Percentiles rank a stretch among this genome's conserved stretches.
These are phyloP conservation scores for Hydractinia echinata DNA, from an alignment of 30 jellyfish, hydroid and myxozoan genomes.

Conservation along the genomic window DNA sequence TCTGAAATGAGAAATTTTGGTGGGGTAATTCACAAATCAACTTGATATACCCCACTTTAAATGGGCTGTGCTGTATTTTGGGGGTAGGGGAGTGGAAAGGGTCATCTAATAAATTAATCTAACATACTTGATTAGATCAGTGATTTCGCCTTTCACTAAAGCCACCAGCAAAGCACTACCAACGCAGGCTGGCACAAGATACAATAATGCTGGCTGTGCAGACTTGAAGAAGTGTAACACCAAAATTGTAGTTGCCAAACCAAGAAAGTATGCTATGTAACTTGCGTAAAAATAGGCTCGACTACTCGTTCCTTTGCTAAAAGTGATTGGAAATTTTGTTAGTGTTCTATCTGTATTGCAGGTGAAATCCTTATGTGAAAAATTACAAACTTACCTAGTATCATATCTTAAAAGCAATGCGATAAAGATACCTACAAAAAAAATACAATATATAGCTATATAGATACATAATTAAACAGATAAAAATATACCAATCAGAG, in stretches of 20 bases:
- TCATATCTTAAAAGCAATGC: slow-evolving; percentile 82
- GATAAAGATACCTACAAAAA: slow-evolving; percentile 66
- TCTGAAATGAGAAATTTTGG: neutral
- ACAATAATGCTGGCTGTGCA: slow-evolving; percentile 91
- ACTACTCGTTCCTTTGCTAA: slow-evolving; percentile 62
- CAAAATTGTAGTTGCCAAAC: slow-evolving; percentile 56
- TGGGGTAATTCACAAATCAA: neutral
- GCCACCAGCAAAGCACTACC: slow-evolving; percentile 90
- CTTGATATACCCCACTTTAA: neutral
- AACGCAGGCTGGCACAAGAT: slow-evolving; percentile 95
- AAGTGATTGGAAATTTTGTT: neutral
- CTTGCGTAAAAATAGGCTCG: slow-evolving; percentile 86
- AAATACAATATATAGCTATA: neutral
- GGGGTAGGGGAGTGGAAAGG: neutral
- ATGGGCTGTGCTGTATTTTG: neutral
- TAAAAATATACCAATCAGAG: neutral
- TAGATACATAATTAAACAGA: neutral
- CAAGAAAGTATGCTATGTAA: slow-evolving; percentile 83
- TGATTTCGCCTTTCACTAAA: slow-evolving; percentile 67
- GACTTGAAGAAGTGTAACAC: slow-evolving; percentile 81
- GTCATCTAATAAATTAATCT: no score
- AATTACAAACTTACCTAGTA: slow-evolving; percentile 55
- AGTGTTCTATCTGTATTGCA: neutral
- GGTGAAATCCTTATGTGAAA: neutral
- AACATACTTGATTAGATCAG: slow-evolving; percentile 81